phyloP scores from a whole-genome alignment of 1,140 invertebrate species.

The Lordiphosa mommai region DNA sequence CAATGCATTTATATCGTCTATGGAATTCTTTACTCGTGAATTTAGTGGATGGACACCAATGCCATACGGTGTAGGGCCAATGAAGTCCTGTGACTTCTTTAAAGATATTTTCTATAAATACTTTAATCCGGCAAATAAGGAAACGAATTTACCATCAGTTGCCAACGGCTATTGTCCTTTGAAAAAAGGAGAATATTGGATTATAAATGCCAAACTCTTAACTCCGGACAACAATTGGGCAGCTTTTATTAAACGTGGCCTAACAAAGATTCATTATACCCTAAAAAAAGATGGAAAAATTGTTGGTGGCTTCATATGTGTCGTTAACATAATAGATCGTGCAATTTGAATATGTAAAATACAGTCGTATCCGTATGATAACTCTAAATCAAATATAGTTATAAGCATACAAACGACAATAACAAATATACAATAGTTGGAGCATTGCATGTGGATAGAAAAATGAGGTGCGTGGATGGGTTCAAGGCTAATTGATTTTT shows the following conservation, averaged over 20 bases:
- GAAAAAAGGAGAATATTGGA: background rate
- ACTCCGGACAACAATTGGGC: background rate
- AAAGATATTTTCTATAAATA: background rate
- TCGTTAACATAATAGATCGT: background rate
- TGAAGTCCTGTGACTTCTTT: background rate
- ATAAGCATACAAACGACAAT: too few relatives aligned
- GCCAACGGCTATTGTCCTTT: background rate
- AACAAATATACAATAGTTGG: too few relatives aligned
- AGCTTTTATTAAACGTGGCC: background rate
- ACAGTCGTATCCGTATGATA: too few relatives aligned
- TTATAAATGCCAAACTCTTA: background rate
- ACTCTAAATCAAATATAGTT: too few relatives aligned
- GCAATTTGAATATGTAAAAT: background rate
- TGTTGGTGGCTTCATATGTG: background rate
- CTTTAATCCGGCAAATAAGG: background rate
- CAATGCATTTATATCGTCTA: background rate
- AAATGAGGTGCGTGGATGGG: too few relatives aligned
- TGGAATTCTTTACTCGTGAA: background rate
- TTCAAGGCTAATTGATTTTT: too few relatives aligned
- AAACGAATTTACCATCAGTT: background rate
- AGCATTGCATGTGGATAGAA: too few relatives aligned
- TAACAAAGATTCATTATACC: background rate
- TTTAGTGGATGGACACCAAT: background rate
- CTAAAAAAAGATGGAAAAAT: background rate
- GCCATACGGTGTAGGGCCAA: background rate